These are phyloP conservation scores for Torymus aiolomorphi DNA, from an alignment of 2,888 invertebrate species.

Conservation along the genomic window DNA sequence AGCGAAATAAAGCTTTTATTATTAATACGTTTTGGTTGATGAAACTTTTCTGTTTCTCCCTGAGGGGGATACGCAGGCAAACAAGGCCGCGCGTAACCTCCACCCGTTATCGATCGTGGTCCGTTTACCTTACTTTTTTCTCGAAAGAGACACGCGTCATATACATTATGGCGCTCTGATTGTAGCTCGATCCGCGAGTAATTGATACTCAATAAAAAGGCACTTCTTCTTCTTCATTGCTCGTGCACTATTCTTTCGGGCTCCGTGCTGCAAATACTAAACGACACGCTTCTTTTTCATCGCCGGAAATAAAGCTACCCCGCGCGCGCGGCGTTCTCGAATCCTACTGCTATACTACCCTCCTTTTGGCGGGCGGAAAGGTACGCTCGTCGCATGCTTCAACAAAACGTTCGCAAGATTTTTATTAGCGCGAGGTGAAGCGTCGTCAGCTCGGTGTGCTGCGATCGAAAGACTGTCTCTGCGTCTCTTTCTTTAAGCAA, in stretches of 20 bases:
- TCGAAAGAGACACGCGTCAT: constrained; percentile 26
- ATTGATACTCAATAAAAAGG: constrained; percentile 45
- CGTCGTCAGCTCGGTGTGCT: no score
- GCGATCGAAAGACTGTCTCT: no score
- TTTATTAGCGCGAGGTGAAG: constrained; percentile 55
- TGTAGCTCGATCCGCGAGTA: not conserved
- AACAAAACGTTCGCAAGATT: constrained; percentile 57
- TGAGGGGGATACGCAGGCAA: no score
- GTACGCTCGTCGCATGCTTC: not conserved
- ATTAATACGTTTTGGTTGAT: no score
- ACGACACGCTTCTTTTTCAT: constrained; percentile 28
- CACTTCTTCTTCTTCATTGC: constrained; percentile 23
- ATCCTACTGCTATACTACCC: no score
- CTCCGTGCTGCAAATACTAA: constrained; percentile 32
- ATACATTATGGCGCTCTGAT: constrained; percentile 1
- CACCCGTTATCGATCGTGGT: constrained; percentile 31
- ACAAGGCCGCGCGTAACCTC: not conserved
- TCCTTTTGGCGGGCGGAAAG: no score
- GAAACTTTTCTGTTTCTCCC: constrained; percentile 4
- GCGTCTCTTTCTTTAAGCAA: no score
- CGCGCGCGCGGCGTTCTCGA: no score
- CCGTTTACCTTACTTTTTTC: constrained; percentile 35
- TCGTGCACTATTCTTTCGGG: constrained; percentile 14
- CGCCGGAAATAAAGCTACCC: no score
- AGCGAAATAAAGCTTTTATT: no score